phyloP scores from a whole-genome alignment of 2,113 vertebrate species.

The Zosterops pallidus region DNA sequence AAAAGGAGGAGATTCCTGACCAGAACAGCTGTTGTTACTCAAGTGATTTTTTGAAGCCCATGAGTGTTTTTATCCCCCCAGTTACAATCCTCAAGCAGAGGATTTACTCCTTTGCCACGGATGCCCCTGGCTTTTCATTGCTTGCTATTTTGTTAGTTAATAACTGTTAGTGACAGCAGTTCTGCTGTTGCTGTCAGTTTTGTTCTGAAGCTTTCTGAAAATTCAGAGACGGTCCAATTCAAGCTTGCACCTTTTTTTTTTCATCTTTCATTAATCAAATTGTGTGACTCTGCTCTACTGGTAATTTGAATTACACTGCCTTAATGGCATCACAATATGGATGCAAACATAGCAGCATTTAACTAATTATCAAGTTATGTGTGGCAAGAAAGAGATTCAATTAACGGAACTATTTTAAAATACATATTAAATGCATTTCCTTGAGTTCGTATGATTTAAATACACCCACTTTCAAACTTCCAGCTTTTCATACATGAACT shows the following conservation, averaged over 20 bases:
- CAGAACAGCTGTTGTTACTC: neutral
- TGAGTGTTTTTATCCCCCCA: neutral
- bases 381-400: neutral
- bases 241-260: neutral
- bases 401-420: neutral
- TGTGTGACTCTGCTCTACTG: neutral
- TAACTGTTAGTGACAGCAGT: neutral
- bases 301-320: neutral
- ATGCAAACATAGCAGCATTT: neutral
- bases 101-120: neutral
- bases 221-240: neutral
- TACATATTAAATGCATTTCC: neutral
- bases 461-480: neutral
- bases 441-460: neutral
- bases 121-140: neutral
- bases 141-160: neutral
- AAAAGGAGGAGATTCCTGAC: neutral
- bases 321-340: neutral
- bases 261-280: neutral
- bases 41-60: neutral
- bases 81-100: neutral
- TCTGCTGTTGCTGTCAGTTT: neutral
- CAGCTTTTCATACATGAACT: neutral
- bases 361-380: neutral
- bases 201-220: neutral